Conservation (phyloP, 2,888 invertebrate genomes). For the Autographa gamma region DNA sequence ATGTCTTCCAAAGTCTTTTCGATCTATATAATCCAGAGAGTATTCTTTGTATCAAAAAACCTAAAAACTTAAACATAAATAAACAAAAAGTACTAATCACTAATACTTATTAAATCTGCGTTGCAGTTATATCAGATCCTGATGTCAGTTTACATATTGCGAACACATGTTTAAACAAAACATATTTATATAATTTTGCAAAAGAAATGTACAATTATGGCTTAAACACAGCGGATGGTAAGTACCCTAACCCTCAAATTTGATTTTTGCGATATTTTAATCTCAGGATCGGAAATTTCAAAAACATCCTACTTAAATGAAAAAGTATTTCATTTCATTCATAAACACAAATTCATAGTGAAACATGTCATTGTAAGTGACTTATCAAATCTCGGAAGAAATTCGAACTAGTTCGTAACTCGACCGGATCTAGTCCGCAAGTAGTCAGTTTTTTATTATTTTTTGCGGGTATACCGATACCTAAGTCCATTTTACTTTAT, state of each 20-base stretch:
- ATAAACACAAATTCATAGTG: too few relatives aligned
- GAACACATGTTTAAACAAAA: background rate
- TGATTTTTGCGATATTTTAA: too few relatives aligned
- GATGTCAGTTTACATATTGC: background rate
- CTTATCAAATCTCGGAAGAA: background rate
- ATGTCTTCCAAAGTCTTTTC: background rate
- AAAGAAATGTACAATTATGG: background rate
- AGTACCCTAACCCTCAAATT: background rate
- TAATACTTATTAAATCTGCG: background rate
- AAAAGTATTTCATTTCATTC: background rate
- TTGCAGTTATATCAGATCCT: background rate
- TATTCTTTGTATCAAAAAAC: too few relatives aligned
- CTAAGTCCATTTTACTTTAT: background rate
- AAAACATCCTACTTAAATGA: background rate
- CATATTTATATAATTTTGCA: background rate
- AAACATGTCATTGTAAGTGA: too few relatives aligned
- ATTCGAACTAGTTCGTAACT: too few relatives aligned
- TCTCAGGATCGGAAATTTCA: background rate
- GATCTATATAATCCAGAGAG: too few relatives aligned
- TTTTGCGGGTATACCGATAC: background rate
- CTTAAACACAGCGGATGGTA: background rate
- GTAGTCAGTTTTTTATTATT: too few relatives aligned
- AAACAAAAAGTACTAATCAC: too few relatives aligned
- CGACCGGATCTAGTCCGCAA: too few relatives aligned
- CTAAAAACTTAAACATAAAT: background rate